phyloP scores from a whole-genome alignment of 2,797 vertebrate genomes.

The Tapirus indicus region DNA sequence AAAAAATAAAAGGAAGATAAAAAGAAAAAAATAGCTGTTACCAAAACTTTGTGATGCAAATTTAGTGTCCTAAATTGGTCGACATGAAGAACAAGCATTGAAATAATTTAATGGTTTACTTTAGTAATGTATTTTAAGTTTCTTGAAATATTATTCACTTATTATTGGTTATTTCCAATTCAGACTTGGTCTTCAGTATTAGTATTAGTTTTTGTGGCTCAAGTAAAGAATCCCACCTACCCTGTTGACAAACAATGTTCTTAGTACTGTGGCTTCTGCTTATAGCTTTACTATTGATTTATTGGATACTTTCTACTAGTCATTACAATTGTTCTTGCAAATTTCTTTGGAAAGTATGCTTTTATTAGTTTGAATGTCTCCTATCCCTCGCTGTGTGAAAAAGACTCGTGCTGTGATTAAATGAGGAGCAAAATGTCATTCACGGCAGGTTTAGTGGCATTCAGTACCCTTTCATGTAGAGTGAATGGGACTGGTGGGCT shows the following conservation, averaged over 20 bases:
- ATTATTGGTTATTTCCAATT: neutral
- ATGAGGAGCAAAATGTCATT: slow-evolving; percentile 67
- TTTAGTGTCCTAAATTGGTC: neutral
- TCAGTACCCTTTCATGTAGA: slow-evolving; percentile 53
- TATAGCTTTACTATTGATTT: slow-evolving; percentile 49
- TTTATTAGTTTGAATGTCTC: slow-evolving; percentile 61
- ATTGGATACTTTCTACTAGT: slow-evolving; percentile 35
- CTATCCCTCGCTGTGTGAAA: slow-evolving; percentile 57
- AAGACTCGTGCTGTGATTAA: slow-evolving; percentile 53
- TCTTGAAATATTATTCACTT: slow-evolving; percentile 22
- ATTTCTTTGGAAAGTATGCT: slow-evolving; percentile 61
- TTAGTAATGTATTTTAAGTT: neutral
- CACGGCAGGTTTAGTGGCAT: slow-evolving; percentile 27
- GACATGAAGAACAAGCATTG: neutral
- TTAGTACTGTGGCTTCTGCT: slow-evolving; percentile 52
- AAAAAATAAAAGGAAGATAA: neutral
- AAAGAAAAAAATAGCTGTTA: neutral
- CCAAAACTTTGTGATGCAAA: neutral
- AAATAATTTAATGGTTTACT: slow-evolving; percentile 9
- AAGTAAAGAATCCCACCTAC: neutral
- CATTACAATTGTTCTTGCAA: slow-evolving; percentile 47
- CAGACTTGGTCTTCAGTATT: neutral
- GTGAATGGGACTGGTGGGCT: slow-evolving; percentile 56
- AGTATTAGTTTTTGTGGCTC: neutral
- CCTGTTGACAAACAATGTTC: slow-evolving; percentile 4